phyloP scores from a whole-genome alignment of 2,797 vertebrate genomes.

The Austrolebias charrua region DNA sequence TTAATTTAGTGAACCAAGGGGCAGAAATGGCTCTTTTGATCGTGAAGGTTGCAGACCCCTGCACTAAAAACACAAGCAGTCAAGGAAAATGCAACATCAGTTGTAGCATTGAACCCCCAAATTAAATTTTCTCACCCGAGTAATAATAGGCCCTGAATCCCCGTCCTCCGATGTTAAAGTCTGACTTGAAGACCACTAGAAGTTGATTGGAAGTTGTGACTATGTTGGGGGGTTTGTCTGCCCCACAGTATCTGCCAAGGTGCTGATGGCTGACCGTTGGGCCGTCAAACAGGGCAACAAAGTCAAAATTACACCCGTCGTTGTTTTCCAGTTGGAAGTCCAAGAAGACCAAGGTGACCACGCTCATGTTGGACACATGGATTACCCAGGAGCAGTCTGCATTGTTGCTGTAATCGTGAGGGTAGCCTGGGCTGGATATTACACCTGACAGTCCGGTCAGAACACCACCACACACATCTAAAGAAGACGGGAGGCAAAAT shows the following conservation, averaged over 20 bases:
- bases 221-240: slow-evolving; percentile 77
- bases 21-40: no score
- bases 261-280: slow-evolving; percentile 76
- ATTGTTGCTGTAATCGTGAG: slow-evolving; percentile 91
- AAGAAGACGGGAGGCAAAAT: slow-evolving; percentile 20
- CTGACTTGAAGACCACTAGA: slow-evolving; percentile 91
- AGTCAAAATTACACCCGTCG: slow-evolving; percentile 92
- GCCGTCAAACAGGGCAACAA: slow-evolving; percentile 89
- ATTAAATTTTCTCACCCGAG: slow-evolving; percentile 79
- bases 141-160: slow-evolving; percentile 96
- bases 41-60: background rate
- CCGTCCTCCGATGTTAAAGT: slow-evolving; percentile 94
- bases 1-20: no score
- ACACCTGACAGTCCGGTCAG: slow-evolving; percentile 91
- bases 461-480: slow-evolving; percentile 93
- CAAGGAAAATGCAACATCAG: background rate
- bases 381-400: slow-evolving; percentile 93
- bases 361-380: slow-evolving; percentile 74
- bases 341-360: slow-evolving; percentile 87
- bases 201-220: slow-evolving; percentile 86
- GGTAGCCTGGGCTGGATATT: slow-evolving; percentile 92
- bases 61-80: background rate
- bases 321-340: slow-evolving; percentile 96
- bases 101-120: background rate
- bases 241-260: slow-evolving; percentile 88